Evolutionary conservation across 2,113 vertebrate species (phyloP), one percentile per base, ranked within the genome.

Genomic region (Prietella phreatophila): DNA sequence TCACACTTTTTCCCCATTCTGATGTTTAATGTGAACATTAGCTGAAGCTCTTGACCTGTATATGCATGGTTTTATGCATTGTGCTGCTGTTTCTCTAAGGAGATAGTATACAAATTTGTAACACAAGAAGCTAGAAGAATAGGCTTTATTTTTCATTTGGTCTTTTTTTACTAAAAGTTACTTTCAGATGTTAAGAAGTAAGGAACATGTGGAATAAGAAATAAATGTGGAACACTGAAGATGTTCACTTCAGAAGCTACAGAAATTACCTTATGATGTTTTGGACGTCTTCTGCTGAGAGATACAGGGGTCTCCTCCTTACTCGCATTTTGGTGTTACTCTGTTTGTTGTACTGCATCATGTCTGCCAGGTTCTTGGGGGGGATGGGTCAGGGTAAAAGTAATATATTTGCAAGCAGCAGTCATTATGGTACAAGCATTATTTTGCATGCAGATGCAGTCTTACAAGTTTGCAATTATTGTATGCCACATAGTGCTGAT

Each of bases 291-390:
- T 33, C 8, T 33, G 82, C 42, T 3, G 90, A 89, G 42, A 89
- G n/a, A n/a, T 89, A 91, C 55, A 15, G 17, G 1, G 90, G 90
- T 39, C 90, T 86, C 22, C 90, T 85, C 47, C 83, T 87, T 10
- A 91, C 81, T 0, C 10, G 22, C 50, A 84, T 88, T 71, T 69
- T 47, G 4, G 42, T 86, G 69, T 83, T 80, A 19, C 25, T 85
- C 1, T 33, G 22, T 71, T 39, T 78, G 30, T 91, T 91, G 25
- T 50, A 80, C 27, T 91, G 88, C 27, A 30, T 83, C 86, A 89
- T 89, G 25, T 88, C 90, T 91, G 86, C 33, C 7, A 50, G 9
- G 6, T 22, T 2, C 2, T 14, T 14, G 14, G 14, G 14, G 2
- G 55, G 55, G 55, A 0, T 0, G 14, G 14, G 10, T 8, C 7